These are phyloP conservation scores for Synodontis membranacea DNA, from an alignment of 2,113 vertebrate genomes.

Conservation along the genomic window DNA sequence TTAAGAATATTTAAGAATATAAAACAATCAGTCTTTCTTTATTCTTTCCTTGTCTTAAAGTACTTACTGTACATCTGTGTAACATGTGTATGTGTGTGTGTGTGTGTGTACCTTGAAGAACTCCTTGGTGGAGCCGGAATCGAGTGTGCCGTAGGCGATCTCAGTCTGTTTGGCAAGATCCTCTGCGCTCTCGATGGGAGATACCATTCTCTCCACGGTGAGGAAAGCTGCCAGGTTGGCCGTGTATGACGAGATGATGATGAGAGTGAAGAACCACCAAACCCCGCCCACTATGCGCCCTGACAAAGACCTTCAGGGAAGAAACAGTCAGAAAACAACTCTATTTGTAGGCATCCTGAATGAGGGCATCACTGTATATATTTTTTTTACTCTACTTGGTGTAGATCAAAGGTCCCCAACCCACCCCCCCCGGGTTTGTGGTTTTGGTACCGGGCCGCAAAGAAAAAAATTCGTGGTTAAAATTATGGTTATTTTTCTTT, in stretches of 20 bases:
- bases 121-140: slow-evolving; percentile 99
- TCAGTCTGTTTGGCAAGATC: slow-evolving; percentile 98
- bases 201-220: slow-evolving; percentile 98
- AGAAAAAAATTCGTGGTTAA: no score
- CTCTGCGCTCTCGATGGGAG: slow-evolving; percentile 97
- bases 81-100: neutral
- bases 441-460: no score
- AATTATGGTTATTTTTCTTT: no score
- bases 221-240: slow-evolving; percentile 98
- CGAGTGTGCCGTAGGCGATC: slow-evolving; percentile 96
- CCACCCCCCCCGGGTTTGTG: no score
- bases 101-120: slow-evolving; percentile 87
- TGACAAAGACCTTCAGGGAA: slow-evolving; percentile 87
- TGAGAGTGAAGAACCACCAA: slow-evolving; percentile 99
- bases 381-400: neutral
- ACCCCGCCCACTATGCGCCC: slow-evolving; percentile 98
- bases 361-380: neutral
- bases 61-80: neutral
- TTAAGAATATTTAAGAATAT: no score
- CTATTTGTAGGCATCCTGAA: neutral
- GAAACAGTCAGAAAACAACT: neutral
- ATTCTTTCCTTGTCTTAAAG: neutral
- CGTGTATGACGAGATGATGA: slow-evolving; percentile 99
- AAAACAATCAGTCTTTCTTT: neutral
- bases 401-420: no score